phyloP scores from a whole-genome alignment of 2,888 invertebrate species.

The Perdita meconis region DNA sequence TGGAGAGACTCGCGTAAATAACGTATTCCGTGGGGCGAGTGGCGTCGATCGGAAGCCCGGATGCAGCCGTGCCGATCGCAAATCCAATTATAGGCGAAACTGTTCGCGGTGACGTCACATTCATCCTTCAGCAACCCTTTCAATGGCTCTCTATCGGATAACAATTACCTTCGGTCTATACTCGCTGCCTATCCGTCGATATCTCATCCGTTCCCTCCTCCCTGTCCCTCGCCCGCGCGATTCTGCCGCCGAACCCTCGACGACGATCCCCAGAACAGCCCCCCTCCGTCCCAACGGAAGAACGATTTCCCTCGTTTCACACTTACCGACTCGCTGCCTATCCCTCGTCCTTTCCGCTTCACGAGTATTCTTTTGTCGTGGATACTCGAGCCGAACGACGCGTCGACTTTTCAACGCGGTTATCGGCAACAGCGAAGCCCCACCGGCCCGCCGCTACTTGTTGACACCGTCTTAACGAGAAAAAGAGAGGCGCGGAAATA shows the following conservation, averaged over 20 bases:
- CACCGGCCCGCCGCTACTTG: constrained; percentile 50
- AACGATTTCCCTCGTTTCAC: constrained; percentile 65
- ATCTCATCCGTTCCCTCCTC: background rate
- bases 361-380: constrained; percentile 56
- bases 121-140: constrained; percentile 71
- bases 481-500: constrained; percentile 33
- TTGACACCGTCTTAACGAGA: constrained; percentile 55
- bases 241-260: background rate
- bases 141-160: constrained; percentile 45
- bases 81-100: constrained; percentile 76
- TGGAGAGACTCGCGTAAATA: constrained; percentile 61
- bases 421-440: constrained; percentile 53
- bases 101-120: constrained; percentile 75
- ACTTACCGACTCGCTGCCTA: constrained; percentile 51
- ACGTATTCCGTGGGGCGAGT: constrained; percentile 59
- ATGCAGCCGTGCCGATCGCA: constrained; percentile 65
- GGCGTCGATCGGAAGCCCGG: constrained; percentile 25
- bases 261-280: constrained; percentile 29
- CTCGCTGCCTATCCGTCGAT: constrained; percentile 30
- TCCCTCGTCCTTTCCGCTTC: constrained; percentile 43
- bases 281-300: constrained; percentile 30
- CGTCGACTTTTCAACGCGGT: constrained; percentile 57
- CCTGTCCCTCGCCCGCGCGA: constrained; percentile 1
- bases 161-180: constrained; percentile 60
- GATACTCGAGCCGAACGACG: constrained; percentile 31